Conservation (phyloP, 2,797 vertebrate species). For the Tamandua tetradactyla region DNA sequence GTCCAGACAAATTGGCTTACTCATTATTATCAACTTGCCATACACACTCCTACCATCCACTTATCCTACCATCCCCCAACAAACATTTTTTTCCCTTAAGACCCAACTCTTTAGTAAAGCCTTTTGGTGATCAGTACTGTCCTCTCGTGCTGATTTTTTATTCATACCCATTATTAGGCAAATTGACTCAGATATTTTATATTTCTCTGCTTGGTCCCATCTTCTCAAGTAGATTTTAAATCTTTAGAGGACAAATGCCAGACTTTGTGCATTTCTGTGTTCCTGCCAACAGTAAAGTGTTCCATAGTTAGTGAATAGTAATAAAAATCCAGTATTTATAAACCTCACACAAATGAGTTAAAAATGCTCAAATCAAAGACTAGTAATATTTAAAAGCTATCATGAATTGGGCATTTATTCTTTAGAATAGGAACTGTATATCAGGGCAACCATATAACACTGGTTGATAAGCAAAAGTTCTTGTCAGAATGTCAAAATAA, state of each 20-base stretch:
- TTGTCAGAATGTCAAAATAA: background rate
- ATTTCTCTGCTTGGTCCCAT: background rate
- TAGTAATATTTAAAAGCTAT: background rate
- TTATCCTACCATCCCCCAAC: background rate
- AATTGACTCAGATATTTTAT: background rate
- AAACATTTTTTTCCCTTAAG: background rate
- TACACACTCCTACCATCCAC: background rate
- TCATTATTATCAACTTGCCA: background rate
- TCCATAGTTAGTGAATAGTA: background rate
- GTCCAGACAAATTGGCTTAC: background rate
- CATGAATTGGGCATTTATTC: background rate
- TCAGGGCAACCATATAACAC: background rate
- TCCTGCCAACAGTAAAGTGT: background rate
- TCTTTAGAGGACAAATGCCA: background rate
- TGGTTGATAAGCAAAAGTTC: background rate
- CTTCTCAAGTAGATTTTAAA: conserved; percentile 7
- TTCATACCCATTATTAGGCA: background rate
- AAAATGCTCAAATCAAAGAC: background rate
- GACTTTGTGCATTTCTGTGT: background rate
- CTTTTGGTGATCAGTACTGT: background rate
- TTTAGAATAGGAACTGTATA: background rate
- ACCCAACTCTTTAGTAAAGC: background rate
- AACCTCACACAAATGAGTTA: background rate
- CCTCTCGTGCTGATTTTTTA: background rate
- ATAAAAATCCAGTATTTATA: conserved; percentile 23